Conservation (phyloP, 2,888 invertebrate species). For the Tenthredo notha region DNA sequence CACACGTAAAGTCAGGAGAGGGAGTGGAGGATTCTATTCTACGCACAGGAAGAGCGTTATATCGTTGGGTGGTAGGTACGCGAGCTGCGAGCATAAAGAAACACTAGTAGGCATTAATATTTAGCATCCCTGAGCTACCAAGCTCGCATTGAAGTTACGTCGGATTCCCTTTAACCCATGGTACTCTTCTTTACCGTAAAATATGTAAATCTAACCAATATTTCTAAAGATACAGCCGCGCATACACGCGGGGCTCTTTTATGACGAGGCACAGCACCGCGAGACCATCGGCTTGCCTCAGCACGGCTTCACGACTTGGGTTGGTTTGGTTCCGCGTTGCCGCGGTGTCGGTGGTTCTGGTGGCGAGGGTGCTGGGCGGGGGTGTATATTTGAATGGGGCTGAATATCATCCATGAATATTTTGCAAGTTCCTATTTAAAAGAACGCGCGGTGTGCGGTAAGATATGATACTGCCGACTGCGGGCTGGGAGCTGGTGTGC, state of each 20-base stretch:
- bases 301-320: conserved; percentile 41
- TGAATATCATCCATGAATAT: conserved; percentile 73
- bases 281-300: conserved; percentile 66
- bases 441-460: conserved; percentile 49
- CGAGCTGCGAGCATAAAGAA: conserved; percentile 66
- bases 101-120: conserved; percentile 78
- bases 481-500: conserved; percentile 29
- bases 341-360: conserved; percentile 57
- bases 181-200: conserved; percentile 73
- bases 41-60: conserved; percentile 31
- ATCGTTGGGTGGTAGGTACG: conserved; percentile 23
- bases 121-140: conserved; percentile 75
- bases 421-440: conserved; percentile 68
- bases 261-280: conserved; percentile 67
- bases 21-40: background rate
- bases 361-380: conserved; percentile 46
- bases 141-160: conserved; percentile 73
- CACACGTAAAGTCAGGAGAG: conserved; percentile 17
- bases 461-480: conserved; percentile 50
- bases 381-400: conserved; percentile 67
- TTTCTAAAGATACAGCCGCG: conserved; percentile 74
- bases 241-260: conserved; percentile 67
- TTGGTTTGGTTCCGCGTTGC: conserved; percentile 46
- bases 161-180: conserved; percentile 66
- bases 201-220: conserved; percentile 78